Base-by-base conservation (phyloP, 2,797 vertebrate species). In the Cuniculus paca region DNA sequence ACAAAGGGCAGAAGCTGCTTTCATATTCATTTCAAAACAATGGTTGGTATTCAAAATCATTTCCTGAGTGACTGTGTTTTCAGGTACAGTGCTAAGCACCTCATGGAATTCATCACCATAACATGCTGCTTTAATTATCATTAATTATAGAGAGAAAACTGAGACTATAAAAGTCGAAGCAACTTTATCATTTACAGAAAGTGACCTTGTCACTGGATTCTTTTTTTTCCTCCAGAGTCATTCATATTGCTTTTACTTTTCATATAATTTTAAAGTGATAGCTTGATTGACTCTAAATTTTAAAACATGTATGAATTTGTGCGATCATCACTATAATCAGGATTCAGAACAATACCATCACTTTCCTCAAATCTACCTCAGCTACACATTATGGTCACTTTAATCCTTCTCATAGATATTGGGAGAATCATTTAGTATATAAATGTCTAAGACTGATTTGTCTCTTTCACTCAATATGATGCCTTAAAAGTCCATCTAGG, bases 121-220 rank as follows among this genome's bases (percentile, higher is more conserved):
- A n/a, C 16, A 52, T 31, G 3, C 20, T 86, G 7, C 7, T 36
- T 89, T 75, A 87, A 52, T 68, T 68, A 54, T 74, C 84, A 14
- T 56, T 74, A 75, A 90, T 95, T 80, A 72, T 50, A 86, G 22
- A 80, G n/a, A 58, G 54, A 60, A 91, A 80, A 56, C 12, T 61
- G 6, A 80, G 28, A 9, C 8, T 58, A 24, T 22, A 24, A 78
- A 75, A 42, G 5, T 88, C 48, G 28, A 61, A 65, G 36, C 22
- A 75, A 88, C 16, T 80, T 68, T 6, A 54, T 61, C 42, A 95
- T 16, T 50, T 84, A 28, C 4, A 54, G 13, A 85, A 84, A 84
- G 26, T 54, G 58, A 2, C 48, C 22, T 52, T 89, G 10, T 61
- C 45, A 68, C 50, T 45, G 28, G 20, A 31, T 78, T 36, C 24